Base-by-base conservation (phyloP, 2,113 vertebrate species). In the Calidris pugnax region DNA sequence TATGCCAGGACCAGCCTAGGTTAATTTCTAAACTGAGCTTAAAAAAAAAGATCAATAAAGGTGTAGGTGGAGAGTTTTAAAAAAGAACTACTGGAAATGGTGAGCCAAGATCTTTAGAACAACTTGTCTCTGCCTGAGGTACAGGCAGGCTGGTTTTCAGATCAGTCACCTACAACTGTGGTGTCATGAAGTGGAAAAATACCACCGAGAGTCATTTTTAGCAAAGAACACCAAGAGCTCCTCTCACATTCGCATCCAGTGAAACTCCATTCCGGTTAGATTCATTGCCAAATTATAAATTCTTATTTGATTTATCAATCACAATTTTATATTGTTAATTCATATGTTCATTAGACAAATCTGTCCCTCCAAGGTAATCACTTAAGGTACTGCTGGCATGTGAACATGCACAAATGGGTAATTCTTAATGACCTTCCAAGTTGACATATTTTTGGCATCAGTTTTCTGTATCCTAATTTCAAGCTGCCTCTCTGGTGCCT, bases 361-460 rank as follows among this genome's bases (percentile, higher is more conserved):
- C 86, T 67, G 39, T 85, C 83, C 73, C 92, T 95, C 96, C 67
- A 95, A 96, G 95, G 96, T 96, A 95, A 95, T 97, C 91, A 92
- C 57, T 92, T 93, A 87, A 94, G 96, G 94, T 97, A 89, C 87
- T 89, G 87, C 66, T 97, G 96, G 94, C 94, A 93, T 76, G 84
- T 64, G 91, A 96, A 96, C 93, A 87, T 30, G 93, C 87, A 94
- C 96, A 96, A 97, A 96, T 93, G 92, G 90, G 60, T 96, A 92
- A 87, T 92, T 96, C 89, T 93, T 97, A 95, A 95, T 96, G 95
- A 97, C 96, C 96, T 97, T 97, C 96, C 55, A 91, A 87, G 91
- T 0, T 95, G 94, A 97, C 96, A 97, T 85, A 91, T 95, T 97
- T 97, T 97, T 97, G 96, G 96, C 96, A 95, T 72, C 80, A 21